Percentiles rank a stretch among this genome's conserved stretches.
Conservation (phyloP, 2,113 vertebrate genomes). For the Athene noctua region DNA sequence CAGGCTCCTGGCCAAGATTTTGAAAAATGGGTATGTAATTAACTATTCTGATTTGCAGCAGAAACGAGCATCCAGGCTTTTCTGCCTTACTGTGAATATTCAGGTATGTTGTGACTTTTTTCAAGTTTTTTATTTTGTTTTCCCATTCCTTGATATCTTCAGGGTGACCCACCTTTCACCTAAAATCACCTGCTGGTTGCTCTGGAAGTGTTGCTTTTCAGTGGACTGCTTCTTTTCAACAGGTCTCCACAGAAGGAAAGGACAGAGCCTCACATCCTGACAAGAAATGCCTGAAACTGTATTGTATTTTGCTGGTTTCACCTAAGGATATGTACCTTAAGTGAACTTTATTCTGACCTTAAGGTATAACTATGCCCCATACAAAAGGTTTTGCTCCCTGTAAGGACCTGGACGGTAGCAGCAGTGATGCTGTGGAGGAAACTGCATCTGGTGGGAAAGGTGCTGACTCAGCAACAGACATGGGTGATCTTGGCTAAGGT, state of each 20-base stretch:
- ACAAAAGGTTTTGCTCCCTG: background rate
- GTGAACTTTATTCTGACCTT: background rate
- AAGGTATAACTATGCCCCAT: background rate
- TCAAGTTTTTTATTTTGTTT: background rate
- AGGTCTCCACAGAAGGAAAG: background rate
- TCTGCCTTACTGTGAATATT: background rate
- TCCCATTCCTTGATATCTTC: background rate
- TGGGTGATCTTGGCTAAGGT: rapidly evolving
- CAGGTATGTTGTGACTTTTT: background rate
- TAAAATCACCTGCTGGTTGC: background rate
- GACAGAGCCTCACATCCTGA: background rate
- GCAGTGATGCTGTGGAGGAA: background rate
- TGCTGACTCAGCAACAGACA: background rate
- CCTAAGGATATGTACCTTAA: background rate
- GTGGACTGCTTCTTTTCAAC: background rate
- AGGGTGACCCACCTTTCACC: background rate
- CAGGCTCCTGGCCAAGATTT: background rate
- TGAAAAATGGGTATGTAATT: background rate
- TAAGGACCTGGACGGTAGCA: background rate
- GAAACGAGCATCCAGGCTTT: background rate
- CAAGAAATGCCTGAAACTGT: background rate
- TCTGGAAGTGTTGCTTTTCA: background rate
- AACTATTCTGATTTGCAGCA: background rate
- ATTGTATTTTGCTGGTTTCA: background rate
- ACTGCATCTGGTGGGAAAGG: background rate